A percentile compares a stretch with the other conserved stretches of the same genome.
phyloP scores from a whole-genome alignment of 2,113 vertebrate genomes.

The Phalacrocorax aristotelis region DNA sequence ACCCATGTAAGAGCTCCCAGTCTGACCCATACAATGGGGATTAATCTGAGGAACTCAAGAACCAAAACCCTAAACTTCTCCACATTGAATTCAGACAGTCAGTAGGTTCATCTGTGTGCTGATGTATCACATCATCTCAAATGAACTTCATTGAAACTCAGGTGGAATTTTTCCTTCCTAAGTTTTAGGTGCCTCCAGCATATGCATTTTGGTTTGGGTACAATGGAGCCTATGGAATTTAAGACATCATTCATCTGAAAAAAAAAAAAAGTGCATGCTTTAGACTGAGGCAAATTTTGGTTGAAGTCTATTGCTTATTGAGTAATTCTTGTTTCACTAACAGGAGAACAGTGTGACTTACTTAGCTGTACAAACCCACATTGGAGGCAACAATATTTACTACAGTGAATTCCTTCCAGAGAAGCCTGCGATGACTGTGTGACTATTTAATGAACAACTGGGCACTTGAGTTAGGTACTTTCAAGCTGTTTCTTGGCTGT shows the following conservation, averaged over 20 bases:
- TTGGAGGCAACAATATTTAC: not conserved
- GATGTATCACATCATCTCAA: not conserved
- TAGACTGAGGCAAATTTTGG: not conserved
- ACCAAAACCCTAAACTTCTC: not conserved
- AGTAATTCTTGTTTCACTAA: not conserved
- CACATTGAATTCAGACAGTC: not conserved
- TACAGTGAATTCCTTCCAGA: not conserved
- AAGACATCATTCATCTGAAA: not conserved
- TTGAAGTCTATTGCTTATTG: not conserved
- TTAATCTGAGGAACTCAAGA: not conserved
- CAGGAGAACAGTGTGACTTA: not conserved
- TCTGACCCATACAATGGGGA: not conserved
- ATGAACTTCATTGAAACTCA: not conserved
- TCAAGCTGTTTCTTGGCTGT: not conserved
- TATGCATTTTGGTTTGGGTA: not conserved
- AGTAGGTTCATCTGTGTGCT: not conserved
- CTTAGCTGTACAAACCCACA: not conserved
- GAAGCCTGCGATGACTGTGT: not conserved
- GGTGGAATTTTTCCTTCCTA: not conserved
- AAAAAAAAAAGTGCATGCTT: not conserved
- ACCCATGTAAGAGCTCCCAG: fast-evolving
- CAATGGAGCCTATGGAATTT: not conserved
- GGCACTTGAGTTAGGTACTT: not conserved
- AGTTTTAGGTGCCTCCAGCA: not conserved
- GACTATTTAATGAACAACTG: not conserved